phyloP scores from a whole-genome alignment of 2,888 invertebrate genomes.

The Oasisia sp. region DNA sequence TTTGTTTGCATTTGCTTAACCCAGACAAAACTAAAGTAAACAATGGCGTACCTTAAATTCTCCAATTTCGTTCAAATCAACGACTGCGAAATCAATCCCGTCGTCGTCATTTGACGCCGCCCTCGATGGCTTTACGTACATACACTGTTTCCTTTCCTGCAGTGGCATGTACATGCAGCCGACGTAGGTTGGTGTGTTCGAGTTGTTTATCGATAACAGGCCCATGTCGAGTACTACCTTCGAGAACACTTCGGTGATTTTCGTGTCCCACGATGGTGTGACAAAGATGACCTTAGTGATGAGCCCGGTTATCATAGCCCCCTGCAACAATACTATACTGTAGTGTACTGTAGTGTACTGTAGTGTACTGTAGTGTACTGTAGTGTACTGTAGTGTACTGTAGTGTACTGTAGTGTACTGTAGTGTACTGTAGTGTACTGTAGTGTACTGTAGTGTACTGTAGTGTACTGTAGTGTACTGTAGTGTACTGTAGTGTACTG shows the following conservation, averaged over 20 bases:
- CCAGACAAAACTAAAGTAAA: neutral
- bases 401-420: too few relatives aligned
- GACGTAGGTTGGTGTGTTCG: neutral
- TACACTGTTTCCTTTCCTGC: neutral
- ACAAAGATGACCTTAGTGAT: conserved; percentile 31
- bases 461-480: too few relatives aligned
- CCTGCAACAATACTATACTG: conserved; percentile 21
- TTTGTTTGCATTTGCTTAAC: neutral
- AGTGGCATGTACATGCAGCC: neutral
- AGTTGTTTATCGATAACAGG: neutral
- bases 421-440: too few relatives aligned
- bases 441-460: too few relatives aligned
- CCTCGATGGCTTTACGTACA: neutral
- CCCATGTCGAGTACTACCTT: neutral
- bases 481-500: too few relatives aligned
- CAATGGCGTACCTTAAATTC: neutral
- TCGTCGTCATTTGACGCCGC: neutral
- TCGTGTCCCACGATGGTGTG: conserved; percentile 35
- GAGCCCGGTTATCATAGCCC: conserved; percentile 31
- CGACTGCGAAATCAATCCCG: too few relatives aligned
- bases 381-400: too few relatives aligned
- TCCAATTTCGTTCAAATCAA: neutral
- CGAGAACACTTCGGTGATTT: neutral
- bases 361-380: too few relatives aligned
- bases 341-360: too few relatives aligned